Evolutionary conservation across 2,113 vertebrate genomes (phyloP).

Genomic region (Calonectris borealis): DNA sequence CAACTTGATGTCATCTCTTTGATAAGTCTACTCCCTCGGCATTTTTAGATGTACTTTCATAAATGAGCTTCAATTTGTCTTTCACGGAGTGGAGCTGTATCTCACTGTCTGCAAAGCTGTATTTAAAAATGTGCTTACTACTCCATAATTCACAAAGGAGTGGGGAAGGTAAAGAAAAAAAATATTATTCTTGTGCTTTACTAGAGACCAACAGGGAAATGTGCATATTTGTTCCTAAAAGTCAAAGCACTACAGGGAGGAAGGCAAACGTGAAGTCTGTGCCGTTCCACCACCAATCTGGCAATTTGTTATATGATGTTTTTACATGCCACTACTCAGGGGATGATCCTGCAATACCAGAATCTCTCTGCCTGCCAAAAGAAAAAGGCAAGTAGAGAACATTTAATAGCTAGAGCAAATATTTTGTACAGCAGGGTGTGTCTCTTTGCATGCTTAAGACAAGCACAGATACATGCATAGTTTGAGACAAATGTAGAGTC

Average conservation of each 20-base stretch:
- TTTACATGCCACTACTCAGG: background rate
- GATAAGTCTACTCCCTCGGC: conserved; percentile 75
- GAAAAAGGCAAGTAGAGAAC: background rate
- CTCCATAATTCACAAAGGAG: conserved; percentile 63
- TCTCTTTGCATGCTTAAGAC: background rate
- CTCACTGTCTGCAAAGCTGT: conserved; percentile 50
- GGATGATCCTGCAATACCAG: background rate
- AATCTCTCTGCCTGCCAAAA: background rate
- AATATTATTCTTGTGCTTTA: background rate
- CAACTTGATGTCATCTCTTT: conserved; percentile 75
- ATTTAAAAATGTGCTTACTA: conserved; percentile 61
- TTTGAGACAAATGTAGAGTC: background rate
- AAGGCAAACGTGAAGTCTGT: background rate
- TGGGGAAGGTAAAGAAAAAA: conserved; percentile 27
- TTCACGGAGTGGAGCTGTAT: conserved; percentile 51
- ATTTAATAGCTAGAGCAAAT: background rate
- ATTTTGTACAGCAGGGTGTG: background rate
- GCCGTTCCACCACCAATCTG: background rate
- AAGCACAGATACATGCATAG: background rate
- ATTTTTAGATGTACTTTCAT: conserved; percentile 72
- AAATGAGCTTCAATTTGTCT: conserved; percentile 74
- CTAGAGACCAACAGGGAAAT: background rate
- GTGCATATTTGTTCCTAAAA: conserved; percentile 21
- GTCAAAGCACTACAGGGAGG: background rate
- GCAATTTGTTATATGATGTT: background rate